These are phyloP conservation scores for Cichladusa arquata DNA, from an alignment of 2,113 vertebrate species.

Conservation along the genomic window DNA sequence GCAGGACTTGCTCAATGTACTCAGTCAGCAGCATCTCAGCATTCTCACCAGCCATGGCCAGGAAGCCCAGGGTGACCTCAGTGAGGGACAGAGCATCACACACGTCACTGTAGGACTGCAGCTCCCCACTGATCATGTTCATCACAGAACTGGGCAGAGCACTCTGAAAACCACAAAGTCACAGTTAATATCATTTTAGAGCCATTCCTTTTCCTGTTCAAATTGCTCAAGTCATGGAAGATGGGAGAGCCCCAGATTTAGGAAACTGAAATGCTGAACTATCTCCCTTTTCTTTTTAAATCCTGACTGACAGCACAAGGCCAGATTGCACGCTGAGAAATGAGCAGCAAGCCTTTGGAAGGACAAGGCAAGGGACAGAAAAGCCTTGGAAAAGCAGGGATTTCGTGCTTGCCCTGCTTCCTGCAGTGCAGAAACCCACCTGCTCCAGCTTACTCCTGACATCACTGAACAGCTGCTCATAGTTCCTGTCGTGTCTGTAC, in stretches of 20 bases:
- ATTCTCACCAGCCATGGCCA: conserved; percentile 85
- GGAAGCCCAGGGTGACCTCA: conserved; percentile 87
- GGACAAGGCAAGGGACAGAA: neutral
- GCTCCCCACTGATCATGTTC: conserved; percentile 77
- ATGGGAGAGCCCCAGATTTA: neutral
- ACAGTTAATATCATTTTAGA: neutral
- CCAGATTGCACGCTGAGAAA: neutral
- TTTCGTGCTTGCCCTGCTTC: neutral
- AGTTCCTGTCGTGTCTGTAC: conserved; percentile 87
- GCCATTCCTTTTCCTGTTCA: neutral
- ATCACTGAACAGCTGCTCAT: conserved; percentile 83
- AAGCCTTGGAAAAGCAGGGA: neutral
- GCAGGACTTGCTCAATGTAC: conserved; percentile 83
- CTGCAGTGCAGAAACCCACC: conserved; percentile 68
- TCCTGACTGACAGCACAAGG: neutral
- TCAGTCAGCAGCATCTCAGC: conserved; percentile 75
- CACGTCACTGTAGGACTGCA: conserved; percentile 89
- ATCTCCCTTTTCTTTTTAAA: neutral
- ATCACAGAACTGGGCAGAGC: conserved; percentile 76
- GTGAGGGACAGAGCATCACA: conserved; percentile 86
- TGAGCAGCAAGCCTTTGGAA: neutral
- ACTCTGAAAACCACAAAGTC: conserved; percentile 61
- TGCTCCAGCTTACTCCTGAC: conserved; percentile 83
- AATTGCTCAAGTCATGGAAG: neutral
- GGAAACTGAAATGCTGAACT: neutral